phyloP scores from a whole-genome alignment of 2,888 invertebrate genomes.

The Aleiodes leptofemur region DNA sequence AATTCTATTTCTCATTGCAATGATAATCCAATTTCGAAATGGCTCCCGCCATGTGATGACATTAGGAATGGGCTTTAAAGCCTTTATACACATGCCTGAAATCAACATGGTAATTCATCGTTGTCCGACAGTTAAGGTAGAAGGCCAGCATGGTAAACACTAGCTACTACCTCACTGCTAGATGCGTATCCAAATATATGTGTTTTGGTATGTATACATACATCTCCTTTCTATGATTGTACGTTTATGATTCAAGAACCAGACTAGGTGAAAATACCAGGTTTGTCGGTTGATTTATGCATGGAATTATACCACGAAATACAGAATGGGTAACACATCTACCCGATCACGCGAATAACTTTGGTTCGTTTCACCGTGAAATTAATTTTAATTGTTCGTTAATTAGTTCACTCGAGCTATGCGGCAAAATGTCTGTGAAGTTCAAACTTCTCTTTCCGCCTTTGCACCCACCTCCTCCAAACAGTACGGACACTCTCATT shows the following conservation, averaged over 20 bases:
- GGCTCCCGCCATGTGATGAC: too few relatives aligned
- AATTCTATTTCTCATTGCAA: too few relatives aligned
- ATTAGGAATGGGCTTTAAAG: neutral
- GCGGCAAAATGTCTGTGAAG: slow-evolving; percentile 51
- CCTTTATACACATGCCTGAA: neutral
- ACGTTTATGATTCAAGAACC: slow-evolving; percentile 28
- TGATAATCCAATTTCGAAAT: too few relatives aligned
- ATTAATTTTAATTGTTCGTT: slow-evolving; percentile 69
- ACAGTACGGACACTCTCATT: slow-evolving; percentile 18
- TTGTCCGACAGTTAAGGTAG: slow-evolving; percentile 51
- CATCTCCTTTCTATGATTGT: slow-evolving; percentile 41
- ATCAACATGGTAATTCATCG: slow-evolving; percentile 46
- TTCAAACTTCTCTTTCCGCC: slow-evolving; percentile 17
- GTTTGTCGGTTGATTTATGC: slow-evolving; percentile 38
- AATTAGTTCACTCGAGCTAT: slow-evolving; percentile 65
- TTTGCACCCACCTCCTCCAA: neutral
- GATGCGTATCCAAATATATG: slow-evolving; percentile 39
- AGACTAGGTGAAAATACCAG: slow-evolving; percentile 47
- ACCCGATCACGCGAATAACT: slow-evolving; percentile 61
- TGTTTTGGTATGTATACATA: slow-evolving; percentile 39
- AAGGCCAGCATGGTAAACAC: slow-evolving; percentile 41
- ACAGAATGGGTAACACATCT: slow-evolving; percentile 40
- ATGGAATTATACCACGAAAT: slow-evolving; percentile 55
- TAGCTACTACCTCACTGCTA: slow-evolving; percentile 33
- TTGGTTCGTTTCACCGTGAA: slow-evolving; percentile 60